These are phyloP conservation scores for Cryptoblepharus egeriae DNA, from an alignment of 2,797 vertebrate genomes.

Conservation along the genomic window DNA sequence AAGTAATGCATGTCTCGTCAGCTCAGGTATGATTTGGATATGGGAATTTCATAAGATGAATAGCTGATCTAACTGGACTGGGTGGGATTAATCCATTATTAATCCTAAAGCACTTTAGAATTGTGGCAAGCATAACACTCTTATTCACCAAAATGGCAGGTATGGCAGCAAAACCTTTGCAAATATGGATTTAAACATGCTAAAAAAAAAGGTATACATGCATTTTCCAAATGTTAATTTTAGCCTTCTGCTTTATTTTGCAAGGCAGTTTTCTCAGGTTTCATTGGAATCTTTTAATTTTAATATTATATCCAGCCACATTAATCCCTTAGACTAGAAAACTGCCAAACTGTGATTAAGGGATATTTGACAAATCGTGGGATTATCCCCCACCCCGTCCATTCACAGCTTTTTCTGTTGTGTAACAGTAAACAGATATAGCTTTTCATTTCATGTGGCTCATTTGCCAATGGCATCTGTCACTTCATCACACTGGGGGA, in stretches of 20 bases:
- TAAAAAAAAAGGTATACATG: conserved; percentile 12
- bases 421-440: conserved; percentile 67
- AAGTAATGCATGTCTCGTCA: not conserved
- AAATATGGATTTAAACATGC: not conserved
- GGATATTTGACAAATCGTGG: conserved; percentile 64
- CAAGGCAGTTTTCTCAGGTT: conserved; percentile 50
- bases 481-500: conserved; percentile 48
- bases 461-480: conserved; percentile 57
- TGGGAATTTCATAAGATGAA: not conserved
- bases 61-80: not conserved
- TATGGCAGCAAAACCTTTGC: not conserved
- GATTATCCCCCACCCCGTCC: conserved; percentile 32
- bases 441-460: conserved; percentile 64
- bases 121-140: not conserved
- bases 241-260: conserved; percentile 38
- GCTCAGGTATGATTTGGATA: not conserved
- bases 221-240: conserved; percentile 15
- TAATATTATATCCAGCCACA: conserved; percentile 49
- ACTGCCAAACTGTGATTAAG: conserved; percentile 70
- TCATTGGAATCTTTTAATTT: conserved; percentile 49
- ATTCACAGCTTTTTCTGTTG: conserved; percentile 59
- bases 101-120: conserved; percentile 28
- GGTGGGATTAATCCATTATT: conserved; percentile 9
- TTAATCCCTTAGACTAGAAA: conserved; percentile 64
- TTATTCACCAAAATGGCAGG: not conserved